Base-by-base conservation (phyloP, 1,140 invertebrate genomes). In the Penaeus japonicus region DNA sequence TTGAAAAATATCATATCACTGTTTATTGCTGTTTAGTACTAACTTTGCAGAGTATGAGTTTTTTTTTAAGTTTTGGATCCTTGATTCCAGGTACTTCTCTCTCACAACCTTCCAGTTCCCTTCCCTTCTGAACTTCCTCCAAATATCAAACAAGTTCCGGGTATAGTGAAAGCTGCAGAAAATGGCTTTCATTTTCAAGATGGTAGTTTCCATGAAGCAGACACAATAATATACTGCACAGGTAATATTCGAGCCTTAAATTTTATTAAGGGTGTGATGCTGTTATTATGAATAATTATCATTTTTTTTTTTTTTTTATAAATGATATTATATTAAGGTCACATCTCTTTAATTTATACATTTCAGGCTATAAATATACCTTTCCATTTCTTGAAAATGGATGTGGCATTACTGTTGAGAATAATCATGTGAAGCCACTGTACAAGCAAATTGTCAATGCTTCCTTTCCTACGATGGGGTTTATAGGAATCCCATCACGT, bases 401-500 rank as follows among this genome's bases (percentile, higher is more conserved):
- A 15, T 88, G 86, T 75, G 86, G 80, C 4, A 83, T 88, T 53
- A 27, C 32, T n/a, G 86, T 83, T 30, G 53, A 88, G 53, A 54
- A 88, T 53, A 88, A 82, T 30, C 20, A 20, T 32, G 86, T 88
- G 3, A 39, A 77, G 24, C 59, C 79, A 4, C 7, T 88, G 35
- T 82, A 88, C 79, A 88, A 88, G 62, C 86, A 88, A 79, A 53
- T 88, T 18, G 39, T 88, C 79, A 88, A 88, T 35, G 35, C 54
- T 32, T 32, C n/a, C 35, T 73, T 75, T 30, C 78, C 86, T 7
- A 54, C 86, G 2, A 88, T 88, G 86, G 86, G 57, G 15, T 88
- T 87, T 47, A 88, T 88, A 75, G 86, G 86, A n/a, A 22, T 88
- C 12, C 86, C 86, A 55, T 88, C 79, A 0, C n/a, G 79, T n/a